Conservation (phyloP, 2,797 vertebrate species). For the Helicolenus hilgendorfi region DNA sequence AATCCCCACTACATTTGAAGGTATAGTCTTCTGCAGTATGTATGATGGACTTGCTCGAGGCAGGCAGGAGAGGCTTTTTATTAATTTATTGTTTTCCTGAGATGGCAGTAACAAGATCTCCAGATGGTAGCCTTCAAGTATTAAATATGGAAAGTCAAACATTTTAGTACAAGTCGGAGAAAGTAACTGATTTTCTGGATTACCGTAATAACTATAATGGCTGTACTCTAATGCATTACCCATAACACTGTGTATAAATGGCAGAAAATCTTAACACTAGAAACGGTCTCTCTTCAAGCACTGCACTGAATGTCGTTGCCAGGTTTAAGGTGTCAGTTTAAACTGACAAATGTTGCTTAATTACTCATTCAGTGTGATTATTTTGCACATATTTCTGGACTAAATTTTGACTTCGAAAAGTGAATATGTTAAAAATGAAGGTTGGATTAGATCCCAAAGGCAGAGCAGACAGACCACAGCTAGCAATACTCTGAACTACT, state of each 20-base stretch:
- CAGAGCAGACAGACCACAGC: background rate
- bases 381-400: background rate
- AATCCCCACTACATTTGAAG: background rate
- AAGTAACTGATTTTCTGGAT: background rate
- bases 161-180: background rate
- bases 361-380: background rate
- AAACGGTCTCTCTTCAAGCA: background rate
- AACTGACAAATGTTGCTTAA: background rate
- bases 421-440: background rate
- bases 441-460: background rate
- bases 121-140: background rate
- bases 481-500: background rate
- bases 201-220: background rate
- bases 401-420: background rate
- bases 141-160: background rate
- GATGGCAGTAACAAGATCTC: background rate
- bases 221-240: background rate
- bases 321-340: background rate
- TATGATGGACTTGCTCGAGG: background rate
- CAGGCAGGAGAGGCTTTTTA: background rate
- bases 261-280: background rate
- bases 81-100: background rate
- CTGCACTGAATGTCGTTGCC: background rate
- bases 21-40: background rate
- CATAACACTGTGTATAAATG: background rate